Evolutionary conservation across 2,113 vertebrate genomes (phyloP).

Genomic region (Oreochromis spilurus): DNA sequence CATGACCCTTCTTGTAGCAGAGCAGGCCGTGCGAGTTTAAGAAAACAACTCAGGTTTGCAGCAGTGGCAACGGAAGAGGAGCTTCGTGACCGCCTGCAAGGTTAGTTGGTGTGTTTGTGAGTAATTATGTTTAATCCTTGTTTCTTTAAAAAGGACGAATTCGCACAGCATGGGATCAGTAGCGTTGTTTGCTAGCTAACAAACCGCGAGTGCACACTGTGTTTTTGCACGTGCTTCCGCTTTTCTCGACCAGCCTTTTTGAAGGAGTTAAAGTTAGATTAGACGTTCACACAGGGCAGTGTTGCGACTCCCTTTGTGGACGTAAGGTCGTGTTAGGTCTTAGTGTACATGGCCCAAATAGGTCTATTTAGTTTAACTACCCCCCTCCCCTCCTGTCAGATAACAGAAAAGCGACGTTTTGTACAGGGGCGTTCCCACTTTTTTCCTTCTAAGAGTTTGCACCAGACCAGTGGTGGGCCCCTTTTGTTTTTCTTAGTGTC

Average conservation of each 20-base stretch:
- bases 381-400: neutral
- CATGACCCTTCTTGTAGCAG: neutral
- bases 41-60: neutral
- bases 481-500: neutral
- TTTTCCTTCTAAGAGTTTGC: neutral
- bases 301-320: neutral
- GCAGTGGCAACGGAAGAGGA: neutral
- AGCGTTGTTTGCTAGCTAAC: neutral
- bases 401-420: neutral
- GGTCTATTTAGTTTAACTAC: neutral
- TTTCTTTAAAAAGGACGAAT: neutral
- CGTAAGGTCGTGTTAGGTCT: neutral
- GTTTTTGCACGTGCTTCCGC: conserved; percentile 40
- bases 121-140: neutral
- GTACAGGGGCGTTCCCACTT: neutral
- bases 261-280: neutral
- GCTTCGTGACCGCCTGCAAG: neutral
- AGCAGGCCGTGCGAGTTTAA: neutral
- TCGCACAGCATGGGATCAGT: neutral
- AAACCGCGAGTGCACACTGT: neutral
- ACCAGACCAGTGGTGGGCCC: neutral
- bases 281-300: neutral
- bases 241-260: neutral
- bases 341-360: neutral
- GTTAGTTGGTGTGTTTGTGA: neutral